Evolutionary conservation across 1,140 invertebrate species (phyloP), one percentile per base, ranked within the genome.

Genomic region (Ylistrum balloti): DNA sequence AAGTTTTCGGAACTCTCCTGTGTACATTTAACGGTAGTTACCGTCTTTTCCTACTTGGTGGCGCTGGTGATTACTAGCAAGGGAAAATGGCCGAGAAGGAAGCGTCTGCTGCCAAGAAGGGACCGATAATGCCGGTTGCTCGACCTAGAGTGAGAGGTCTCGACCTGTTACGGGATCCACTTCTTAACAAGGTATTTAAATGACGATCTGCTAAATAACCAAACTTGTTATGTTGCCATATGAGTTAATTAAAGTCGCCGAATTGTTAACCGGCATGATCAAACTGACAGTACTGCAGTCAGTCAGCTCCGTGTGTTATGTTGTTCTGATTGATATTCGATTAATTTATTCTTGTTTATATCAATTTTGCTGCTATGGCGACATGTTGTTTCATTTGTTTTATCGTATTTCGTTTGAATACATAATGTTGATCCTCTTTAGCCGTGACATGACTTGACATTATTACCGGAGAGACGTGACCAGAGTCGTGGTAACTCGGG

Each of bases 101-200:
- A 56, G 15, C 48, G 28, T 88, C 88, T 88, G 56, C 88, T 74
- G 20, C 33, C 5, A 33, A 17, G 48, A 33, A 45, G 20, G 48
- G 32, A 33, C 33, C 38, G 34, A 88, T 74, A 38, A 87, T 33
- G 33, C 32, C 38, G 86, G 88, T 89, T 74, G 90, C 90, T 35
- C 48, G 85, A 11, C 88, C 88, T 34, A 89, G 91, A 88, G 90
- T 92, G n/a, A 91, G 92, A 86, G 95, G 95, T 17, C 93, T 96
- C 33, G 95, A 96, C 56, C 85, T 96, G 0, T 91, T 96, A 33
- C 92, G 95, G 85, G 94, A 95, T 90, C 95, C 95, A 33, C 90
- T 93, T 0, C 91, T 94, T 11, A 96, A 96, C 88, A 95, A 95
- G 94, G 95, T 95, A 92, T 74, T 28, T 74, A 74, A 28, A 74